These are phyloP conservation scores for Toxostoma redivivum DNA, from an alignment of 2,113 vertebrate genomes.

Conservation along the genomic window DNA sequence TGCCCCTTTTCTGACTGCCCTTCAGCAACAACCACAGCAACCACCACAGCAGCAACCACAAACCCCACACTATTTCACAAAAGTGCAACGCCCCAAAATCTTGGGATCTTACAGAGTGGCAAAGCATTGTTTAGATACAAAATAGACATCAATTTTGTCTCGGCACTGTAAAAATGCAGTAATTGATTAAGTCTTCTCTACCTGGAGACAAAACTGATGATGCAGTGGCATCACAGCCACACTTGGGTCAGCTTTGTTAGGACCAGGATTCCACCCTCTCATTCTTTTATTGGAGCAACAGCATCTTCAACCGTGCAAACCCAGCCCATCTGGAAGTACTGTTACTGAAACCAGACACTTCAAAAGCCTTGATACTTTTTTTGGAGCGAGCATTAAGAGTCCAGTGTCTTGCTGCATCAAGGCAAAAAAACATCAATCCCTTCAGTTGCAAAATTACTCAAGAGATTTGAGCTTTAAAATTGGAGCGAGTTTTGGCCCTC, in stretches of 20 bases:
- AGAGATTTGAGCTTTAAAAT: background rate
- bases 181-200: background rate
- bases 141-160: background rate
- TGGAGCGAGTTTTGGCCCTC: background rate
- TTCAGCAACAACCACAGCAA: background rate
- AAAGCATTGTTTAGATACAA: background rate
- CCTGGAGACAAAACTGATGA: background rate
- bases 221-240: background rate
- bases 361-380: background rate
- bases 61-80: background rate
- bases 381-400: background rate
- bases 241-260: background rate
- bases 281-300: background rate
- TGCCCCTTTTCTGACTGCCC: background rate
- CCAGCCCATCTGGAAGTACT: background rate
- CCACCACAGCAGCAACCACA: background rate
- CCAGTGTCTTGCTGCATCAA: background rate
- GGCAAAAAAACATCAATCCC: background rate
- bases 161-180: background rate
- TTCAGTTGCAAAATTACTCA: background rate
- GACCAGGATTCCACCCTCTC: background rate
- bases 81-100: background rate
- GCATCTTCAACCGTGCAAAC: background rate
- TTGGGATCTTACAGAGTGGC: background rate
- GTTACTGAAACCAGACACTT: background rate